Evolutionary conservation across 2,797 vertebrate species (phyloP).

Genomic region (Cryptoprocta ferox): DNA sequence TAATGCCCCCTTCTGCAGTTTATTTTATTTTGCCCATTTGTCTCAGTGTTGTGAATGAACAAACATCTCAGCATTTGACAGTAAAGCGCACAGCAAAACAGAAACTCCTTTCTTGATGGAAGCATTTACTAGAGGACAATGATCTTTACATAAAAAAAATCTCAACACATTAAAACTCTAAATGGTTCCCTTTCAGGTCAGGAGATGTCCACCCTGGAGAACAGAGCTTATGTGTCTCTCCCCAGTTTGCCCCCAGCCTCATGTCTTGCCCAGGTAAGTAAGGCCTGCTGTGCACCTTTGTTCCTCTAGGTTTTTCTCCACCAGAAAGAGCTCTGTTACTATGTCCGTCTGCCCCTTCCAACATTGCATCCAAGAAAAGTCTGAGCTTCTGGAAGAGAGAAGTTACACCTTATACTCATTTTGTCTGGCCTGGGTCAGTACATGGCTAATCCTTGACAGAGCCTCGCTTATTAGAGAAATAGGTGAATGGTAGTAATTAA

Average conservation of each 20-base stretch:
- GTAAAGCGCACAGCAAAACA: not conserved
- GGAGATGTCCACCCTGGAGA: not conserved
- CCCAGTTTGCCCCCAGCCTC: not conserved
- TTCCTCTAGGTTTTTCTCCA: not conserved
- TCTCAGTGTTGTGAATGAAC: not conserved
- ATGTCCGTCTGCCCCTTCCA: not conserved
- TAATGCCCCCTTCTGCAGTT: not conserved
- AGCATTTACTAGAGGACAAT: not conserved
- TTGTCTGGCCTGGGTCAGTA: not conserved
- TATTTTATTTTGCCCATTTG: not conserved
- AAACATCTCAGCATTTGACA: not conserved
- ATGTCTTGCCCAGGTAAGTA: not conserved
- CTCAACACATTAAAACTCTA: not conserved
- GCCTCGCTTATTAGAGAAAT: not conserved
- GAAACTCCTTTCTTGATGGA: not conserved
- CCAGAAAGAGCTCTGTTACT: rapidly evolving
- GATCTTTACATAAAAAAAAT: not conserved
- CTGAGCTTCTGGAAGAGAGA: not conserved
- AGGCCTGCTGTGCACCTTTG: not conserved
- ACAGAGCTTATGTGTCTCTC: not conserved
- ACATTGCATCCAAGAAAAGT: not conserved
- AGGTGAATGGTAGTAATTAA: not conserved
- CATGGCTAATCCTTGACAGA: not conserved
- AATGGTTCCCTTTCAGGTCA: not conserved
- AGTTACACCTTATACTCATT: not conserved